Evolutionary conservation across 2,797 vertebrate genomes (phyloP).

Genomic region (Synaphobranchus kaupii): DNA sequence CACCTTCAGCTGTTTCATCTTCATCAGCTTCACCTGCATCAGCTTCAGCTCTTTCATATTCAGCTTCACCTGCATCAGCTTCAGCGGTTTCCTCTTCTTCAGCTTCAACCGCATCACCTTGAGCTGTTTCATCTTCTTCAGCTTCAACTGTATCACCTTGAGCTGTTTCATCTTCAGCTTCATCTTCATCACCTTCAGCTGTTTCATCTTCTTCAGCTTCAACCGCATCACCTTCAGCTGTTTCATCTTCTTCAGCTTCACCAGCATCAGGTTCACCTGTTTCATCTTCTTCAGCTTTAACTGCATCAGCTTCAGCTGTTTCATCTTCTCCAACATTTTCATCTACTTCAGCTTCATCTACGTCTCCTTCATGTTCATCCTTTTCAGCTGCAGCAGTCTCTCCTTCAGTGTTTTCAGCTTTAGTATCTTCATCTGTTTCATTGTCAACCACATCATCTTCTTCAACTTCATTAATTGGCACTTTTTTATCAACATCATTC

Average conservation of each 20-base stretch:
- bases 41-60: too few species aligned
- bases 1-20: too few species aligned
- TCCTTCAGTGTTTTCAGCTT: background rate
- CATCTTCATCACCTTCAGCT: background rate
- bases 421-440: background rate
- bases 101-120: background rate
- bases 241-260: background rate
- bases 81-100: background rate
- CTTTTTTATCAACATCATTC: conserved; percentile 20
- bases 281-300: background rate
- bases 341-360: background rate
- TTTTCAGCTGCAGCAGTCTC: background rate
- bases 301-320: too few species aligned
- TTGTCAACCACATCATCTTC: background rate
- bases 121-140: background rate
- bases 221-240: background rate
- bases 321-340: background rate
- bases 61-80: too few species aligned
- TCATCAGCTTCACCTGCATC: too few species aligned
- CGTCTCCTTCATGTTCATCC: background rate
- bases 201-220: background rate
- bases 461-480: background rate
- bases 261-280: background rate
- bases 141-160: background rate
- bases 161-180: background rate